Base-by-base conservation (phyloP, 2,888 invertebrate species). In the Caenorhabditis auriculariae region DNA sequence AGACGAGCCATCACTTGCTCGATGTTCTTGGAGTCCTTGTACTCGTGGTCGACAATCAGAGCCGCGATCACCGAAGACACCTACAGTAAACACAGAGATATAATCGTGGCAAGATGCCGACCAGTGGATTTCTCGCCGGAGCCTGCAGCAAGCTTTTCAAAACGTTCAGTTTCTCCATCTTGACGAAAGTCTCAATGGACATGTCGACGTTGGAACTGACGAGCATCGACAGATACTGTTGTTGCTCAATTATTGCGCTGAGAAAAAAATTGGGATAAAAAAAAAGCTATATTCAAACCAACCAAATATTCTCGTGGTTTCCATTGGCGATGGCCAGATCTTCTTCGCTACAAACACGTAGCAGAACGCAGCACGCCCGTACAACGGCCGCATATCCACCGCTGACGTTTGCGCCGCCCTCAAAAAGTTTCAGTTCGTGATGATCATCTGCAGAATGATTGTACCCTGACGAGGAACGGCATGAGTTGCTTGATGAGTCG, bases 371-470 rank as follows among this genome's bases (percentile, higher is more conserved):
- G 0, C 60, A 47, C n/a, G 60, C 62, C 9, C 68, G 55, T 17
- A 62, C 53, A 24, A 66, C 62, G 0, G 68, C 60, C 15, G 51
- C 45, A 37, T 57, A 69, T 7, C 68, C 62, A 4, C 66, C 66
- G 0, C 48, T 49, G 2, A 49, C 46, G 19, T 56, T 53, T 0
- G 46, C 39, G n/a, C 55, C 68, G 35, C 66, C 54, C 46, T 56
- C 46, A 9, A 58, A 6, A 2, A 52, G 21, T 17, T 54, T 44
- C 9, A n/a, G 27, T 12, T 27, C 42, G 9, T 41, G 9, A n/a
- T 9, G 7, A 12, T 41, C 17, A 6, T 6, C 7, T n/a, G n/a
- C n/a, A n/a, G n/a, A n/a, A n/a, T n/a, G n/a, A n/a, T n/a, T n/a
- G n/a, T n/a, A n/a, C n/a, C n/a, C n/a, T n/a, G n/a, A n/a, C n/a